Conservation (phyloP, 2,113 vertebrate genomes). For the Hucho hucho region DNA sequence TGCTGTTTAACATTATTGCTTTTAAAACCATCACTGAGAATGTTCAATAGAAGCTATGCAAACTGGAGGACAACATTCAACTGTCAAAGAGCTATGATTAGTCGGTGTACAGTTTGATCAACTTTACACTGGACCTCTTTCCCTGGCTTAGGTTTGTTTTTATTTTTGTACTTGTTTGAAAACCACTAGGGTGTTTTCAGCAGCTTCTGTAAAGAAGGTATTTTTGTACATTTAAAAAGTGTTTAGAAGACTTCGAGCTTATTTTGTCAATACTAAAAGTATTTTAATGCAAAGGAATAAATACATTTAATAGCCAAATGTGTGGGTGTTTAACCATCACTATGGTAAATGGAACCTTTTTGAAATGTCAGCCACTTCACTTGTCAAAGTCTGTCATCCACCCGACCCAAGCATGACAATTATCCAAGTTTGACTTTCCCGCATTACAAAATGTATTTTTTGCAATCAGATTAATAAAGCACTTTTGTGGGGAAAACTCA, state of each 20-base stretch:
- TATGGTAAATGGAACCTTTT: too few relatives aligned
- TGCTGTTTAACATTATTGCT: too few relatives aligned
- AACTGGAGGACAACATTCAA: too few relatives aligned
- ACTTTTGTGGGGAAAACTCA: too few relatives aligned
- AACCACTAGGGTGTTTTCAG: neutral
- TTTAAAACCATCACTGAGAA: too few relatives aligned
- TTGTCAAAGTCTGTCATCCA: neutral
- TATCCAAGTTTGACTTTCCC: neutral
- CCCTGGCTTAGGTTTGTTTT: neutral
- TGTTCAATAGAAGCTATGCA: too few relatives aligned
- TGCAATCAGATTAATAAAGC: neutral
- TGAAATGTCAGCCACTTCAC: too few relatives aligned
- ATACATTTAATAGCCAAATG: neutral
- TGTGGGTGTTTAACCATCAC: neutral
- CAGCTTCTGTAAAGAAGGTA: neutral
- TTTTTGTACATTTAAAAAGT: neutral
- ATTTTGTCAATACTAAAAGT: slow-evolving; percentile 1
- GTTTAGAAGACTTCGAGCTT: neutral
- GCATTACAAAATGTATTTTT: neutral
- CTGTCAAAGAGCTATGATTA: too few relatives aligned
- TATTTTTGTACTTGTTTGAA: neutral
- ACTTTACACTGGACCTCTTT: too few relatives aligned
- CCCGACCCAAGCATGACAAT: neutral
- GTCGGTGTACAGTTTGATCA: too few relatives aligned
- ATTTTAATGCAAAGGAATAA: neutral